Base-by-base conservation (phyloP, 2,113 vertebrate genomes). In the Heterochromis multidens region DNA sequence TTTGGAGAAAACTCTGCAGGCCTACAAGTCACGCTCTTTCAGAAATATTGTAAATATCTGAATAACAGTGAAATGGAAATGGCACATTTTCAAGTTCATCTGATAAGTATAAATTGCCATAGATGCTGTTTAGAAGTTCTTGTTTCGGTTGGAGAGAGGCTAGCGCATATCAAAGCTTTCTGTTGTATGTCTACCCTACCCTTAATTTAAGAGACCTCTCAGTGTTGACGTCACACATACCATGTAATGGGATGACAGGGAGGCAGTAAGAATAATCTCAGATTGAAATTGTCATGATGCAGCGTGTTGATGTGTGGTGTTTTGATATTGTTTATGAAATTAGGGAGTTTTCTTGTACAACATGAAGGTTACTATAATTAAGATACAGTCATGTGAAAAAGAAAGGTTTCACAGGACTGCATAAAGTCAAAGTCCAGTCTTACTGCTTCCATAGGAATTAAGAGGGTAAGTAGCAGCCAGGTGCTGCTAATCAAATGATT, bases 41-140 rank as follows among this genome's bases (percentile, higher is more conserved):
- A 63, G 0, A 4, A 13, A 31, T n/a, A n/a, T 37, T 63, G 31
- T 37, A 37, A 63, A 37, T 3, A 6, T 0, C 5, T 63, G 19
- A 0, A 62, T 62, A 19, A 62, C 33, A 62, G 1, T 1, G 0
- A 35, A 62, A 61, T n/a, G n/a, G n/a, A 62, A 62, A 62, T 2
- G 17, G 0, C 31, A 31, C 31, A 31, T 31, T 37, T 37, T 37
- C 37, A n/a, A n/a, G n/a, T n/a, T n/a, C 37, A 37, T 37, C 37
- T 31, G 31, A 31, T 31, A 31, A n/a, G 3, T 31, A 5, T 31
- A 31, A 31, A 31, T 31, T 31, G 31, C n/a, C n/a, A n/a, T n/a
- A n/a, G n/a, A n/a, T n/a, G n/a, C n/a, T n/a, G n/a, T n/a, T n/a
- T n/a, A n/a, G n/a, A n/a, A n/a, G n/a, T n/a, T n/a, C n/a, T n/a